Conservation (phyloP, 2,113 vertebrate genomes). For the Calyptomena viridis region DNA sequence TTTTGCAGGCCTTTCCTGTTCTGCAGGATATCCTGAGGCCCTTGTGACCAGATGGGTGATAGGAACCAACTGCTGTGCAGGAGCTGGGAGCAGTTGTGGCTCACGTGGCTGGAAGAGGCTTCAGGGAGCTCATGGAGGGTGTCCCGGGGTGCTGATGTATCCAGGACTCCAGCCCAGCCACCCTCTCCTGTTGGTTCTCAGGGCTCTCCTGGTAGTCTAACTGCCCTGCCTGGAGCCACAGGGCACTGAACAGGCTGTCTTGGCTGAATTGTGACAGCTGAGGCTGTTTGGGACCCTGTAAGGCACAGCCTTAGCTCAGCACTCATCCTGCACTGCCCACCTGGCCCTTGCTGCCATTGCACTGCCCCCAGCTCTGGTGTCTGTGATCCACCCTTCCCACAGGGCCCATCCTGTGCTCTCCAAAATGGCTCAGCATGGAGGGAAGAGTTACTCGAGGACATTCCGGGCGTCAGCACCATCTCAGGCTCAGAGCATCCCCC, state of each 20-base stretch:
- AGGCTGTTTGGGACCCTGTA: background rate
- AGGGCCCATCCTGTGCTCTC: background rate
- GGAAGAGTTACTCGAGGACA: background rate
- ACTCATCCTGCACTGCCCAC: background rate
- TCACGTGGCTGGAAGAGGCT: background rate
- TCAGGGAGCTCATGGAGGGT: too few species aligned
- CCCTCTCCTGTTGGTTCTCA: background rate
- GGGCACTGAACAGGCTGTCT: background rate
- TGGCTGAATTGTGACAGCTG: background rate
- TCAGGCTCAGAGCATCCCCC: background rate
- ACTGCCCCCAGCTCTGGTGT: rapidly evolving
- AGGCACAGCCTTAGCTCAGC: background rate
- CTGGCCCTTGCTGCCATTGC: background rate
- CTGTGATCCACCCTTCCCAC: rapidly evolving
- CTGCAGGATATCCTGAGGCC: conserved; percentile 60
- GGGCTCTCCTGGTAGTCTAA: background rate
- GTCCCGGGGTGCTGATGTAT: rapidly evolving
- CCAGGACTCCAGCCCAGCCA: background rate
- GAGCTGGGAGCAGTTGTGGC: background rate
- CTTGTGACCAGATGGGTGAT: background rate
- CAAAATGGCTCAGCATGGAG: rapidly evolving
- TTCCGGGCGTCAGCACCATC: background rate
- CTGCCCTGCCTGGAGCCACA: background rate
- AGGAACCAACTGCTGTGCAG: background rate
- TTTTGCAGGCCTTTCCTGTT: conserved; percentile 52